Base-by-base conservation (phyloP, 35 echinoderm and acorn worm genomes). In the Anneissia japonica region DNA sequence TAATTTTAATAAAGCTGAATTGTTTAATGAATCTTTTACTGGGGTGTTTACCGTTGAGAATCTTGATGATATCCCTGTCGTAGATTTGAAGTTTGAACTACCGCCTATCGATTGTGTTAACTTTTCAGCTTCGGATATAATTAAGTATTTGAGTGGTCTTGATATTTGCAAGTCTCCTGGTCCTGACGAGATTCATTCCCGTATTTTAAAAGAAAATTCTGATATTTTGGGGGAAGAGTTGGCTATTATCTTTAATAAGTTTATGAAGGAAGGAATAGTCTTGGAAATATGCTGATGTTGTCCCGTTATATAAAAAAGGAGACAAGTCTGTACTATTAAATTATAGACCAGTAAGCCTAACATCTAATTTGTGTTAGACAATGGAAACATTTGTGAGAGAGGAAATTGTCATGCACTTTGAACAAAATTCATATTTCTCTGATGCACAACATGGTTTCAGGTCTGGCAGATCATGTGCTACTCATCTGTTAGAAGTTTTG, bases 281-380 rank as follows among this genome's bases (percentile, higher is more conserved):
- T 35, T 79, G 77, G 32, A 79, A 35, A 35, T 31, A 32, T 32
- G 77, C 30, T 35, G 30, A 79, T 31, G 34, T 34, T 4, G 17
- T 35, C 0, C 30, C 77, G 0, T 32, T 79, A 31, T 79, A 32
- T 35, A 79, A 79, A 79, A 79, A 34, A 36, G 77, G 77, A 34
- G 9, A 36, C 14, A 79, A 79, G 35, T 19, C 29, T 4, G 6
- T 19, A 1, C 28, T 32, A 79, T 32, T 17, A 6, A 79, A 79
- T 35, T 79, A 79, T 79, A 79, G 77, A 79, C 77, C 77, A 34
- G 77, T 79, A 21, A 79, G 77, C 21, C 21, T 79, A 17, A 79
- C 77, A 14, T 34, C 30, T 36, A 35, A 34, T 34, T 19, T 79
- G 9, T 79, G 34, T 36, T 32, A 79, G 35, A 21, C 35, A 79